Percentiles rank a stretch among this genome's conserved stretches.
Conservation (phyloP, 2,888 invertebrate species). For the Andrena praecox region DNA sequence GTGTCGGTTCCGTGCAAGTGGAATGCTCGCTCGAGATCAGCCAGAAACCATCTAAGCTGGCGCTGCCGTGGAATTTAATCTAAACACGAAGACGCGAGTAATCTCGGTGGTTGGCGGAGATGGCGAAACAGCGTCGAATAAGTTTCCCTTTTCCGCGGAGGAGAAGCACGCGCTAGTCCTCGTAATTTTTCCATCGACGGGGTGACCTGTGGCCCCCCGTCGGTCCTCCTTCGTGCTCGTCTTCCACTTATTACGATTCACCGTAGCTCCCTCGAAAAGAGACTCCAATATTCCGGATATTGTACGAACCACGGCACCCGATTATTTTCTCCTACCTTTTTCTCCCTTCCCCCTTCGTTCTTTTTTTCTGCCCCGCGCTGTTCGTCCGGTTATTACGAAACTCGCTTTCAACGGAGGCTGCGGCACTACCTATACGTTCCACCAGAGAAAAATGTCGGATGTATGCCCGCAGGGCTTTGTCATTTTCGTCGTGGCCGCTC, state of each 20-base stretch:
- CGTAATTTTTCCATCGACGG: slow-evolving; percentile 59
- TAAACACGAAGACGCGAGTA: slow-evolving; percentile 52
- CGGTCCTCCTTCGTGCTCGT: slow-evolving; percentile 23
- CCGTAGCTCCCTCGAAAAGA: slow-evolving; percentile 52
- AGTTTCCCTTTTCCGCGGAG: slow-evolving; percentile 43
- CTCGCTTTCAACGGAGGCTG: slow-evolving; percentile 72
- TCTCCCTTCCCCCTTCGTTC: slow-evolving; percentile 5
- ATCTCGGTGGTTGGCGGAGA: slow-evolving; percentile 51
- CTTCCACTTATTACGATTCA: slow-evolving; percentile 69
- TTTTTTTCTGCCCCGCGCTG: slow-evolving; percentile 36
- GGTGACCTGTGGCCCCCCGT: slow-evolving; percentile 50
- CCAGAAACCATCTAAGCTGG: slow-evolving; percentile 38
- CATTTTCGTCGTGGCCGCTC: slow-evolving; percentile 77
- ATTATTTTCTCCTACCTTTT: slow-evolving; percentile 62
- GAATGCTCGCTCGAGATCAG: slow-evolving; percentile 29
- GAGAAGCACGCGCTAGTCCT: slow-evolving; percentile 2
- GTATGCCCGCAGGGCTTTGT: slow-evolving; percentile 77
- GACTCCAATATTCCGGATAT: slow-evolving; percentile 73
- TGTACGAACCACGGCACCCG: slow-evolving; percentile 70
- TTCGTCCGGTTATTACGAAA: slow-evolving; percentile 76
- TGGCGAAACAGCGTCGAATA: slow-evolving; percentile 43
- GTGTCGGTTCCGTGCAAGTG: neutral
- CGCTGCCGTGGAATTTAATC: slow-evolving; percentile 54
- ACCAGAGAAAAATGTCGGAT: slow-evolving; percentile 72
- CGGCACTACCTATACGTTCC: slow-evolving; percentile 55